Conservation (phyloP, 1,140 invertebrate genomes). For the Acromyrmex charruanus region DNA sequence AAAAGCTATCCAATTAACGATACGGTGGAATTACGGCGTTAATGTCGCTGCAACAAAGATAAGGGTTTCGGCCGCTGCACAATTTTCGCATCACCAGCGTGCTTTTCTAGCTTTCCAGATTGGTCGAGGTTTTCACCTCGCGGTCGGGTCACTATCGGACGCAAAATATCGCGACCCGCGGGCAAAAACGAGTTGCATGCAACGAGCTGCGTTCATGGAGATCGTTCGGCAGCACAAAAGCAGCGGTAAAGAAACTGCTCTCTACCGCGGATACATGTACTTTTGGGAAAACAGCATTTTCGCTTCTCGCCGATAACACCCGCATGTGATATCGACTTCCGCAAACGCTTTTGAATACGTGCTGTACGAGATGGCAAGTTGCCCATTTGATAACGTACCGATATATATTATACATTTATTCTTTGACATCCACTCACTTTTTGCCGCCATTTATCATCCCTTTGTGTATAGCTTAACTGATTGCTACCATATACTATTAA, state of each 20-base stretch:
- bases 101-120: slow-evolving; percentile 46
- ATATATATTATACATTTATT: slow-evolving; percentile 26
- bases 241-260: slow-evolving; percentile 48
- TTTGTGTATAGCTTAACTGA: neutral
- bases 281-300: slow-evolving; percentile 49
- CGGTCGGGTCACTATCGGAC: slow-evolving; percentile 33
- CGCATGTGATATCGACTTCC: slow-evolving; percentile 5
- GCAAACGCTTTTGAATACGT: slow-evolving; percentile 31
- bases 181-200: slow-evolving; percentile 40
- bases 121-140: slow-evolving; percentile 20
- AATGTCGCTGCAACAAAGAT: slow-evolving; percentile 38
- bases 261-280: slow-evolving; percentile 43
- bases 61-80: neutral
- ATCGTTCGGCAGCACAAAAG: slow-evolving; percentile 55
- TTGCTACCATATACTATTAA: neutral
- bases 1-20: slow-evolving; percentile 38
- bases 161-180: slow-evolving; percentile 63
- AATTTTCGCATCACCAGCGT: slow-evolving; percentile 17
- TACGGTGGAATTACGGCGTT: slow-evolving; percentile 31
- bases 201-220: slow-evolving; percentile 45
- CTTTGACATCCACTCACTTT: neutral
- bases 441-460: neutral
- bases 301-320: slow-evolving; percentile 24
- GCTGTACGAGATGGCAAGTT: slow-evolving; percentile 4
- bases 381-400: slow-evolving; percentile 24